A percentile compares a stretch with the other conserved stretches of the same genome.
phyloP scores from a whole-genome alignment of 2,113 vertebrate genomes.

The Eupsittula cactorum region DNA sequence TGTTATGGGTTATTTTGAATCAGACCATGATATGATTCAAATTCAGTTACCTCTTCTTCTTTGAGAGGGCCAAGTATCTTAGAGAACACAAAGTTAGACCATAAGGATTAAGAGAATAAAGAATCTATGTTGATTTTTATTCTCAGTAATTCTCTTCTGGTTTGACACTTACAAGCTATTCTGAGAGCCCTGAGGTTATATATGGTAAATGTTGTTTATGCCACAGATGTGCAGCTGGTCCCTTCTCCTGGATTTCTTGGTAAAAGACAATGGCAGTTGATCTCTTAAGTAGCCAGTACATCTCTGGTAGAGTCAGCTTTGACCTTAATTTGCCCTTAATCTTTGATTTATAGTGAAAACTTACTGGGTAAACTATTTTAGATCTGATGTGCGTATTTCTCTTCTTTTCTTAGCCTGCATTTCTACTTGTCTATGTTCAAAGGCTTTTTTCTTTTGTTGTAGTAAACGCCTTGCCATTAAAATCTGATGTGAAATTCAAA shows the following conservation, averaged over 20 bases:
- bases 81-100: neutral
- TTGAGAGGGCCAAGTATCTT: slow-evolving; percentile 3
- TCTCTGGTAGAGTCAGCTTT: neutral
- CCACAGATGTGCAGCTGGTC: neutral
- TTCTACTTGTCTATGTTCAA: neutral
- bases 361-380: neutral
- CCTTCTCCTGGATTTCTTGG: neutral
- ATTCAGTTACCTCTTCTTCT: slow-evolving; percentile 31
- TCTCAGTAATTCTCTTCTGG: neutral
- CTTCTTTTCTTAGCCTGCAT: neutral
- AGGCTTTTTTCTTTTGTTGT: neutral
- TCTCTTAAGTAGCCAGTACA: neutral
- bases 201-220: neutral
- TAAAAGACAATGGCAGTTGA: neutral
- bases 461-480: neutral
- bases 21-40: slow-evolving; percentile 6
- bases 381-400: neutral
- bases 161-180: neutral
- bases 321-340: neutral
- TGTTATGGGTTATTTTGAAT: slow-evolving; percentile 24
- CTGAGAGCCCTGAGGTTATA: neutral
- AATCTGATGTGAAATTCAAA: neutral
- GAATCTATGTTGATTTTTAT: neutral
- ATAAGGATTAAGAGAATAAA: slow-evolving; percentile 29
- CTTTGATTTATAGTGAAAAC: neutral